Conservation (phyloP, 2,797 vertebrate genomes). For the Myiotriccus ornatus region DNA sequence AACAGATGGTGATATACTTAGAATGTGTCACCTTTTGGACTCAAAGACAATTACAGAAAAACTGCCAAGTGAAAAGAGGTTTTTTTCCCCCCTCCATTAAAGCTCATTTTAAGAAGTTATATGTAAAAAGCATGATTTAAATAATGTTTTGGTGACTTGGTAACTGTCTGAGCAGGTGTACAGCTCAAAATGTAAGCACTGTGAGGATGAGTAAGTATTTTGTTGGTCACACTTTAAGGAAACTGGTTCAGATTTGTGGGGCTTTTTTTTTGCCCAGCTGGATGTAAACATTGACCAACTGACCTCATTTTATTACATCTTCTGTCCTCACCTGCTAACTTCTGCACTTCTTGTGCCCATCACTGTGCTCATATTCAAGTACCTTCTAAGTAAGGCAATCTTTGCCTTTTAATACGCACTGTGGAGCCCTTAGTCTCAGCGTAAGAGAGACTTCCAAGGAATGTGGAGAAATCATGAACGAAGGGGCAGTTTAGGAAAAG, state of each 20-base stretch:
- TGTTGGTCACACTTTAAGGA: background rate
- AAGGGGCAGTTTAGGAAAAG: background rate
- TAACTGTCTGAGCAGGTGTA: background rate
- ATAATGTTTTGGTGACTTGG: background rate
- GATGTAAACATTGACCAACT: background rate
- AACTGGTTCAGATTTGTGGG: background rate
- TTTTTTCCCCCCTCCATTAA: background rate
- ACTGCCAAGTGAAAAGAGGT: background rate
- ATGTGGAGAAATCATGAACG: background rate
- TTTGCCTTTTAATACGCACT: background rate
- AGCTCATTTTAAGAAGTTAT: background rate
- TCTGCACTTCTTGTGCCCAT: background rate
- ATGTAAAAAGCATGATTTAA: background rate
- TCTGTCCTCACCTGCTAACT: background rate
- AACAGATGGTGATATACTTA: background rate
- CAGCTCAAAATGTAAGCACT: background rate
- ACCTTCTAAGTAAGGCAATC: background rate
- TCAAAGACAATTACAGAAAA: background rate
- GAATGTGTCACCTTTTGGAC: background rate
- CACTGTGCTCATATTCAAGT: background rate
- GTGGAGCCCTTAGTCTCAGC: rapidly evolving
- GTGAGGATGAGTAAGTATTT: background rate
- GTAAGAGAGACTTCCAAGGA: background rate
- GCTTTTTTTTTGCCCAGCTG: background rate
- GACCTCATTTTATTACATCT: background rate